Evolutionary conservation across 2,797 vertebrate genomes (phyloP).

Genomic region (Decapterus maruadsi): DNA sequence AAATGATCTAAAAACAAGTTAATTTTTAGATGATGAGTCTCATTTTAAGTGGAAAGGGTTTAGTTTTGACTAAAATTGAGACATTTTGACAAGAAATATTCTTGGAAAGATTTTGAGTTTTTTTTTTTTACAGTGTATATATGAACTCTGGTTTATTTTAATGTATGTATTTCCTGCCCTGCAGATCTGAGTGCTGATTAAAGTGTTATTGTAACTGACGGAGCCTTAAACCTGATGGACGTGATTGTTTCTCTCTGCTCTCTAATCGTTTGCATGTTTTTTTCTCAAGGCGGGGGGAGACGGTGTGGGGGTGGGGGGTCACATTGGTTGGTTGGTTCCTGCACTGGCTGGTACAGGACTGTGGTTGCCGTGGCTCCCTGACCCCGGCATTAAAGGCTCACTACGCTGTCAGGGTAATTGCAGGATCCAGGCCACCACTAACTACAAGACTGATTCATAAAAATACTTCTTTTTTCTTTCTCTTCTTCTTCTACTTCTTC

Average conservation of each 20-base stretch:
- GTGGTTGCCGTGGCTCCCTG: slow-evolving; percentile 62
- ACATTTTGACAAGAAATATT: too few relatives aligned
- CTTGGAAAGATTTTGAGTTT: too few relatives aligned
- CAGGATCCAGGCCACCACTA: slow-evolving; percentile 60
- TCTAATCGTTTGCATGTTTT: neutral
- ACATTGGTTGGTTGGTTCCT: slow-evolving; percentile 1
- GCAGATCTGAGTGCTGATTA: neutral
- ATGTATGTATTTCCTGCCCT: neutral
- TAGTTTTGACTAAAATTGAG: neutral
- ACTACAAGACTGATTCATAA: slow-evolving; percentile 70
- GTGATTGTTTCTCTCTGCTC: neutral
- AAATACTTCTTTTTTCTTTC: slow-evolving; percentile 31
- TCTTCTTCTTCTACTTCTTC: slow-evolving; percentile 24
- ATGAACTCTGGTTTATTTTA: too few relatives aligned
- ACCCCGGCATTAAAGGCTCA: slow-evolving; percentile 60
- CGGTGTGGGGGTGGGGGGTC: too few relatives aligned
- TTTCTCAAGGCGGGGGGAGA: too few relatives aligned
- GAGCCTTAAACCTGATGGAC: neutral
- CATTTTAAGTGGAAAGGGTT: too few relatives aligned
- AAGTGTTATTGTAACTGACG: neutral
- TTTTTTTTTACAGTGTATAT: too few relatives aligned
- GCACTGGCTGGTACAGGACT: slow-evolving; percentile 27
- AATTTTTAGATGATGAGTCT: too few relatives aligned
- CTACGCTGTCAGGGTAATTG: slow-evolving; percentile 64
- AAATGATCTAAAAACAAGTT: too few relatives aligned